Evolutionary conservation across 2,113 vertebrate species (phyloP).

Genomic region (cattle (Bos taurus)): DNA sequence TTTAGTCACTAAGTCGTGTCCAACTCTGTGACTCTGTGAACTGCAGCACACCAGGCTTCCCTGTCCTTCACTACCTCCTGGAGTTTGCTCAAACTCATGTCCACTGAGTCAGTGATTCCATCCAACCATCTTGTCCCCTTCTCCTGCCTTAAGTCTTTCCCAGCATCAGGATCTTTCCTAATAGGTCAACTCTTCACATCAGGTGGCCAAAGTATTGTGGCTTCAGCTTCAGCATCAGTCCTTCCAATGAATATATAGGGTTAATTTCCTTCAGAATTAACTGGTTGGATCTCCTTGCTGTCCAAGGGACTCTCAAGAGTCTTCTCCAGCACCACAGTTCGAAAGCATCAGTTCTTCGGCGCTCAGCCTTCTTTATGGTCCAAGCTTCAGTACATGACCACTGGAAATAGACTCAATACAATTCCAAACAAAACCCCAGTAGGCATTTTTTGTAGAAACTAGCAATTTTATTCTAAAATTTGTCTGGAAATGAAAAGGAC

Average conservation of each 20-base stretch:
- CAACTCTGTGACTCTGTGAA: background rate
- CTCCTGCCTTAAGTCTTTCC: background rate
- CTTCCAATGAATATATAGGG: background rate
- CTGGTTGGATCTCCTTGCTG: background rate
- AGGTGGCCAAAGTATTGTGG: background rate
- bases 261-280: background rate
- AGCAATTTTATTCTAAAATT: background rate
- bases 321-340: background rate
- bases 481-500: background rate
- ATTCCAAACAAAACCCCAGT: background rate
- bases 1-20: background rate
- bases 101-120: background rate
- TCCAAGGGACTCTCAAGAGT: background rate
- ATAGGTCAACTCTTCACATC: background rate
- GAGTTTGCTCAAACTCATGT: background rate
- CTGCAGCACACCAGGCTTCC: background rate
- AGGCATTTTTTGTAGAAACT: background rate
- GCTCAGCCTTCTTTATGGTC: background rate
- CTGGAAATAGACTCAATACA: background rate
- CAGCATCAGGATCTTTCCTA: background rate
- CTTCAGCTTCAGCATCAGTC: background rate
- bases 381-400: background rate
- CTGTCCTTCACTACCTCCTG: background rate
- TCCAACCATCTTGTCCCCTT: background rate
- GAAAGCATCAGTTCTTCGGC: accelerated